Evolutionary conservation across 2,888 invertebrate species (phyloP), one percentile per base, ranked within the genome.

Genomic region (Copidosoma aretas): DNA sequence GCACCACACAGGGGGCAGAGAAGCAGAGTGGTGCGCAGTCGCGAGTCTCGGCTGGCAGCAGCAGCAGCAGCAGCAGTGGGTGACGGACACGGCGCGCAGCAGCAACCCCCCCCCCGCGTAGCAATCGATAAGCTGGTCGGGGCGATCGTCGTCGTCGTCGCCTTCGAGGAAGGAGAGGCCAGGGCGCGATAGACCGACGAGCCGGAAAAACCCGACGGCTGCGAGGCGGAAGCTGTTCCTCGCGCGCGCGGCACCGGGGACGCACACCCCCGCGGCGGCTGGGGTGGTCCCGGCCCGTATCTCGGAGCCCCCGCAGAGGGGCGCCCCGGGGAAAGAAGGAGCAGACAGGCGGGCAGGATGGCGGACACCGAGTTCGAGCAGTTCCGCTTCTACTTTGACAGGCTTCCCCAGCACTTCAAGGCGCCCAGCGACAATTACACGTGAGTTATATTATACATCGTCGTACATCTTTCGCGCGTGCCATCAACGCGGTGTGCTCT

Each of bases 341-440:
- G 46, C 52, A 39, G 15, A 41, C n/a, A 3, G 43, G 49, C 15
- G 15, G 8, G 14, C 63, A 68, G 56, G 59, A 95, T 95, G 95
- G 95, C 94, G 80, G 95, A 95, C 88, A 91, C 91, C 84, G 95
- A 95, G 86, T 95, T 93, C 86, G 95, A 95, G 86, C 93, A 95
- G 88, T 94, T 95, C 87, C 91, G 92, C 80, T 91, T 92, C 80
- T 91, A 91, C 84, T 94, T 93, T 85, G 93, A 94, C 80, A 89
- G 90, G 85, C 86, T 92, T 83, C 91, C 92, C 70, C 91, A 92
- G 82, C 91, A 91, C 79, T 89, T 90, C 75, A 92, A 90, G 83
- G 91, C 91, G 61, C 90, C 94, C 64, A 89, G 92, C 77, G 91
- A 93, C 68, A 93, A 92, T 86, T 95, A 95, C 85, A 94, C 93